Evolutionary conservation across 2,888 invertebrate species (phyloP), one percentile per base, ranked within the genome.

Genomic region (Timema podura): DNA sequence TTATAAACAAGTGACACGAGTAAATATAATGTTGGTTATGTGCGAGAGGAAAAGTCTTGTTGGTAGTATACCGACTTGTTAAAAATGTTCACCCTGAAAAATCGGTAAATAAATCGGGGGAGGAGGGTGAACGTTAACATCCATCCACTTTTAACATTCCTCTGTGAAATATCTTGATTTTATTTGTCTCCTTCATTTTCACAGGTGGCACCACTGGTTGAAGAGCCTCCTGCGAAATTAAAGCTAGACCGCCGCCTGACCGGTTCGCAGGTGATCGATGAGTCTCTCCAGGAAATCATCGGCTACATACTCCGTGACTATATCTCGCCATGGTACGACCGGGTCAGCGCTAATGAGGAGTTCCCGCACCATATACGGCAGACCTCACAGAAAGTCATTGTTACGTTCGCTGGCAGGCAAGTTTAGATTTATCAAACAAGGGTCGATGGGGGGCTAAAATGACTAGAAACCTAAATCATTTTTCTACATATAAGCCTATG

Each of bases 201-300:
- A 11, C 66, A 73, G 73, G 71, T 73, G 48, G 51, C 69, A 51
- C 67, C 64, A 7, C 65, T 67, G 59, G 44, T 73, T 67, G 68
- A 64, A 7, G 64, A 51, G 48, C 69, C 69, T 5, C 0, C 54
- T 9, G 48, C 68, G 13, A 48, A 47, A 5, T 54, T 45, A 5
- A 69, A 69, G 47, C 16, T 70, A 61, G 87, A 87, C 77, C 82
- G 78, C 75, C 81, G 93, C 77, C 90, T 95, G 74, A 94, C 93
- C 45, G 94, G 94, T 46, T 92, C 93, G 77, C 91, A 90, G 77
- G 86, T 91, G 48, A 94, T 95, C 72, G 95, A 95, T 82, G 90
- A 91, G 77, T 92, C 91, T 76, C 84, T 95, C 67, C 93, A 93
- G 82, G 86, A 93, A 83, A 93, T 95, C 77, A 85, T 95, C 76